Evolutionary conservation across 2,888 invertebrate genomes (phyloP), one percentile per base, ranked within the genome.

Genomic region (Tolmerus cingulatus): DNA sequence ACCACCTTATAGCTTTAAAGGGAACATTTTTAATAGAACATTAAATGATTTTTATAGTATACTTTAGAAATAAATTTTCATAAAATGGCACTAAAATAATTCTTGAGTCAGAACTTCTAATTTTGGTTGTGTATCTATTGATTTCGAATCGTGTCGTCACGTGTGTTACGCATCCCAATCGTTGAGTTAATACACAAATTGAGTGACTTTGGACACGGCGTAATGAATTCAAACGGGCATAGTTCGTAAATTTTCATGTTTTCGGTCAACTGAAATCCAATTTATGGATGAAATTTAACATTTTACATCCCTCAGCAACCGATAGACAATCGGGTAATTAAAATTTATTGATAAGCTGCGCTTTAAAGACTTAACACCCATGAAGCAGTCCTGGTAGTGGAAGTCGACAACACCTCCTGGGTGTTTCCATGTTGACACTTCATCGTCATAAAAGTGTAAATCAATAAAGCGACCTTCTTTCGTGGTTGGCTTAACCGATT

Each of bases 321-420:
- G 27, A 66, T 66, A 66, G 23, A 82, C 82, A 82, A 82, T 82
- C 82, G 34, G n/a, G 82, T 66, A 82, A 82, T 82, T 82, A 82
- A 82, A 82, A 82, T 37, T 76, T 76, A 82, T 37, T 79, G 23
- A 27, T 46, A 30, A 43, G 57, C n/a, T 12, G 57, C 14, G 57
- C 27, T 66, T 57, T 19, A 66, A 82, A 57, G n/a, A 7, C 14
- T 16, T 51, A 43, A 46, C 57, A 19, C 37, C 23, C 55, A 82
- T 82, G 34, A 82, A 81, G 37, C 14, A 19, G 27, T 12, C n/a
- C 19, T 66, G 27, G 55, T 30, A 57, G 55, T 30, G 14, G 43
- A 46, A 55, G 57, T 37, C 57, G 30, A 82, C 82, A 8, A 66
- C 19, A 66, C 40, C 82, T 37, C 51, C 57, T 30, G 34, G 57